Evolutionary conservation across 2,113 vertebrate species (phyloP).

Genomic region (Fulica atra): DNA sequence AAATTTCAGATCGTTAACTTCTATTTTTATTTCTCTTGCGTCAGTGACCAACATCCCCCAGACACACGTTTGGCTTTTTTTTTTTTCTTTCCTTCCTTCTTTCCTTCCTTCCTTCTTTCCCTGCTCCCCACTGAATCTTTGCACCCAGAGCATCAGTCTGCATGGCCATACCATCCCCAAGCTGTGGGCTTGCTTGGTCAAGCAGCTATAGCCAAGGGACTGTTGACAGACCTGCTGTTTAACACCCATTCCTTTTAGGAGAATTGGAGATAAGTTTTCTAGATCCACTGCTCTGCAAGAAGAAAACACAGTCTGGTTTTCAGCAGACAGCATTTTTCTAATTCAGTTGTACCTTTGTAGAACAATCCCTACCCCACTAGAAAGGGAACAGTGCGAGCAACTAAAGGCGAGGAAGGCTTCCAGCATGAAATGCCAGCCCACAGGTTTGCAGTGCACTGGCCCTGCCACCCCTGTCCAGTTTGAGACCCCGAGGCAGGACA

Average conservation of each 20-base stretch:
- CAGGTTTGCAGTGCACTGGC: rapidly evolving
- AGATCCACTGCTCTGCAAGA: not conserved
- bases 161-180: rapidly evolving
- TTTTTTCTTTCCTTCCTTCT: not conserved
- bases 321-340: not conserved
- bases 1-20: not conserved
- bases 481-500: not conserved
- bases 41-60: not conserved
- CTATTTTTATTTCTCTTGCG: slow-evolving; percentile 25
- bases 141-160: not conserved
- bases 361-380: not conserved
- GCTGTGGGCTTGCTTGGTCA: not conserved
- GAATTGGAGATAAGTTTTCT: not conserved
- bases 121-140: not conserved
- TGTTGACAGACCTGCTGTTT: not conserved
- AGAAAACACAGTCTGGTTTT: not conserved
- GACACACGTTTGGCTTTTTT: not conserved
- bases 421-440: not conserved
- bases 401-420: not conserved
- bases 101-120: too few relatives aligned
- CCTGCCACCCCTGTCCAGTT: not conserved
- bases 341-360: not conserved
- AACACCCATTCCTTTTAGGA: not conserved
- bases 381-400: not conserved
- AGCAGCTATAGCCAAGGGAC: not conserved